Evolutionary conservation across 2,888 invertebrate species (phyloP).

Genomic region (Conistra vaccinii): DNA sequence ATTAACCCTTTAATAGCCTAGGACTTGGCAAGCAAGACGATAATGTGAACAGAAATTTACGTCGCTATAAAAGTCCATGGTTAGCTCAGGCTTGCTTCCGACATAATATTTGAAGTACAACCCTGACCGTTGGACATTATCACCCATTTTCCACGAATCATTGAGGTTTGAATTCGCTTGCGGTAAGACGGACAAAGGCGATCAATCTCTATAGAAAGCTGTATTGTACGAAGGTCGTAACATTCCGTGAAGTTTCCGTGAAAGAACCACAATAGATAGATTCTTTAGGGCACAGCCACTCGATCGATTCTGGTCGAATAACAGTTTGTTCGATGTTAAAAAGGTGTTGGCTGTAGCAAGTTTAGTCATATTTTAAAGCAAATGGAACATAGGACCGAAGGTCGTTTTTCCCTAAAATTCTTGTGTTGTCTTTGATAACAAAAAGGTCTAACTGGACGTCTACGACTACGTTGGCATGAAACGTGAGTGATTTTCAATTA

Average conservation of each 20-base stretch:
- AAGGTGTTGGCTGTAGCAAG: slow-evolving; percentile 21
- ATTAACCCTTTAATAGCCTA: slow-evolving; percentile 36
- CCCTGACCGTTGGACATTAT: slow-evolving; percentile 60
- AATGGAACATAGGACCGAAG: slow-evolving; percentile 10
- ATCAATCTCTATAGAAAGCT: slow-evolving; percentile 70
- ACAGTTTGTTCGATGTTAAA: slow-evolving; percentile 48
- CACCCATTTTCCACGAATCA: slow-evolving; percentile 75
- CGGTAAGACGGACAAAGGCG: slow-evolving; percentile 71
- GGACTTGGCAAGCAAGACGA: slow-evolving; percentile 13
- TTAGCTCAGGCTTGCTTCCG: slow-evolving; percentile 58
- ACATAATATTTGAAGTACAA: slow-evolving; percentile 66
- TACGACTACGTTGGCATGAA: slow-evolving; percentile 2
- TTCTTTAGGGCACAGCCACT: slow-evolving; percentile 58
- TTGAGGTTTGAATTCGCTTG: slow-evolving; percentile 74
- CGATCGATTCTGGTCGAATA: slow-evolving; percentile 56
- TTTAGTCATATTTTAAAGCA: slow-evolving; percentile 11
- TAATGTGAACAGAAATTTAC: slow-evolving; percentile 38
- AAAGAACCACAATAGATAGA: slow-evolving; percentile 54
- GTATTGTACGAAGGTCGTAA: slow-evolving; percentile 64
- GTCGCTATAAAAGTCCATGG: slow-evolving; percentile 32
- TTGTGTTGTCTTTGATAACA: not conserved
- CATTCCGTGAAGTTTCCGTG: slow-evolving; percentile 59
- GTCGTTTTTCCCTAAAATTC: slow-evolving; percentile 7
- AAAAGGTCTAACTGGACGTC: slow-evolving; percentile 12
- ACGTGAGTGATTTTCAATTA: slow-evolving; percentile 23